These are phyloP conservation scores for Allacma fusca DNA, from an alignment of 2,888 invertebrate genomes.

Conservation along the genomic window DNA sequence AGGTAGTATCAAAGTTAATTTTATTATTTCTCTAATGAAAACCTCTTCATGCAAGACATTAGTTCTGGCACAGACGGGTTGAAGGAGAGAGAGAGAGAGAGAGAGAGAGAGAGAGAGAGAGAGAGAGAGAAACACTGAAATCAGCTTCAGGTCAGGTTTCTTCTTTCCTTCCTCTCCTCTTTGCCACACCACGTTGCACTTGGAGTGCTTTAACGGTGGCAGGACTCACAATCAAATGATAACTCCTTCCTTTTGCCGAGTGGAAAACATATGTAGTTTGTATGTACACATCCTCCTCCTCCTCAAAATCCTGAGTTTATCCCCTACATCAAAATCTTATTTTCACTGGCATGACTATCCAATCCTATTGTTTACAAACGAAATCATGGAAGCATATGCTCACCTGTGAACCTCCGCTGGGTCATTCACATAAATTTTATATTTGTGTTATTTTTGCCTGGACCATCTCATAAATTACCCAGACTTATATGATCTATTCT, in stretches of 20 bases:
- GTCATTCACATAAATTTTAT: conserved; percentile 14
- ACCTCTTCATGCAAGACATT: conserved; percentile 21
- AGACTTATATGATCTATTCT: conserved; percentile 20
- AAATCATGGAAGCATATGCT: conserved; percentile 12
- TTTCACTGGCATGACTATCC: not conserved
- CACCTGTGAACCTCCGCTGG: conserved; percentile 13
- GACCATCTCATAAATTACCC: conserved; percentile 22
- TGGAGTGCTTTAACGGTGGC: conserved; percentile 5
- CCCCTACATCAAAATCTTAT: not conserved
- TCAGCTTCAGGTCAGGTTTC: conserved; percentile 19
- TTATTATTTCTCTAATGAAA: conserved; percentile 28
- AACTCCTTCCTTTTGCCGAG: no score
- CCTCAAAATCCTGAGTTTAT: no score
- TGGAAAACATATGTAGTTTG: no score
- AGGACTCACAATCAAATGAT: not conserved
- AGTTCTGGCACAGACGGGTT: not conserved
- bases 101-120: no score
- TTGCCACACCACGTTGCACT: conserved; percentile 13
- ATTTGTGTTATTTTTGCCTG: conserved; percentile 17
- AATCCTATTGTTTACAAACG: conserved; percentile 1
- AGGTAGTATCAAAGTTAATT: conserved; percentile 22
- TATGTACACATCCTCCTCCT: no score
- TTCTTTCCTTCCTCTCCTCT: not conserved
- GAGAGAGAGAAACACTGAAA: not conserved
- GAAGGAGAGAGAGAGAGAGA: not conserved